Conservation (phyloP, 2,113 vertebrate genomes). For the Syngnathus typhle region DNA sequence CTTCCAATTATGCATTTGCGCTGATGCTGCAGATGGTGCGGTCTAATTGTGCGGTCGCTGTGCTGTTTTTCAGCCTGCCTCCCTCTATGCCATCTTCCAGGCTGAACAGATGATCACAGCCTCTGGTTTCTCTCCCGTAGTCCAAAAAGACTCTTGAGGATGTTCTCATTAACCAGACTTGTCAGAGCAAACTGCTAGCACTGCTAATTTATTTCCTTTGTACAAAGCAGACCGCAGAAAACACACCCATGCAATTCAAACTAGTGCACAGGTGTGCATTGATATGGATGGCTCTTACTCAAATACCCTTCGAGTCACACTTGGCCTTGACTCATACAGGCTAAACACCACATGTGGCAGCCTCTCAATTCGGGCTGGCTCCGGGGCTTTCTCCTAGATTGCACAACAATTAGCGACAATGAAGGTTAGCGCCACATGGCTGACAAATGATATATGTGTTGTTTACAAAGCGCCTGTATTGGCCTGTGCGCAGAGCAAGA, state of each 20-base stretch:
- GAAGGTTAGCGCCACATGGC: conserved; percentile 21
- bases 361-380: conserved; percentile 29
- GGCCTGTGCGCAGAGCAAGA: conserved; percentile 29
- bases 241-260: conserved; percentile 8
- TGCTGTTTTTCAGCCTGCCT: conserved; percentile 32
- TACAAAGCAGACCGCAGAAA: conserved; percentile 24
- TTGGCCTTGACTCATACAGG: conserved; percentile 18
- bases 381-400: conserved; percentile 33
- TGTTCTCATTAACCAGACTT: conserved; percentile 81
- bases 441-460: conserved; percentile 36
- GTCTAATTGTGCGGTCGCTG: conserved; percentile 57
- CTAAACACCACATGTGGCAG: conserved; percentile 14
- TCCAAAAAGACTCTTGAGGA: conserved; percentile 63
- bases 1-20: conserved; percentile 25
- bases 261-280: conserved; percentile 13
- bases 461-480: conserved; percentile 41
- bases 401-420: conserved; percentile 47
- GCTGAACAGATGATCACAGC: conserved; percentile 75
- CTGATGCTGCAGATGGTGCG: conserved; percentile 56
- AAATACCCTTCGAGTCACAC: conserved; percentile 2
- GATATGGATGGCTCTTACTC: conserved; percentile 6
- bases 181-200: conserved; percentile 79
- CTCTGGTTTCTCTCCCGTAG: conserved; percentile 63
- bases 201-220: conserved; percentile 74
- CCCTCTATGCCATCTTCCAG: conserved; percentile 37